Conservation (phyloP, 2,797 vertebrate genomes). For the Diceros bicornis region DNA sequence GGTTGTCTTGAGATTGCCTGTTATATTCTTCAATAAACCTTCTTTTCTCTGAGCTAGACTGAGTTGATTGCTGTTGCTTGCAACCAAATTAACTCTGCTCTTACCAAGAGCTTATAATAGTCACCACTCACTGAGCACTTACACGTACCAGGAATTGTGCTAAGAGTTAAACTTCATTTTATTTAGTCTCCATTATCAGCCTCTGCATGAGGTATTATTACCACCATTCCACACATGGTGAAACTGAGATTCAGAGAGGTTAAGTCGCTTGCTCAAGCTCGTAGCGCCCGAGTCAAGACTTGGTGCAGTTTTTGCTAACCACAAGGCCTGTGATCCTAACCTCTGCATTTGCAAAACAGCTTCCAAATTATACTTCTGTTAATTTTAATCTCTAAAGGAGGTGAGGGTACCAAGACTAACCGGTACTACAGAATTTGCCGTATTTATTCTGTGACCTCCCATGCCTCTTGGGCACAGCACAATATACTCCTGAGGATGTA, state of each 20-base stretch:
- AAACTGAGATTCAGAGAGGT: conserved; percentile 45
- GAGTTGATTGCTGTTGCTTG: not conserved
- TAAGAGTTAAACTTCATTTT: not conserved
- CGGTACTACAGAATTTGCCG: not conserved
- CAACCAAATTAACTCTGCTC: conserved; percentile 42
- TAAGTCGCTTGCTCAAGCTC: not conserved
- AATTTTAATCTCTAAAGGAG: conserved; percentile 23
- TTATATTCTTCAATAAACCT: conserved; percentile 17
- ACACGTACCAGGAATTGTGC: not conserved
- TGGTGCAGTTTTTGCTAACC: not conserved
- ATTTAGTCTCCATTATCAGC: not conserved
- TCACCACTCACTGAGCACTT: conserved; percentile 30
- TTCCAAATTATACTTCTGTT: not conserved
- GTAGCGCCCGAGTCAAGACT: not conserved
- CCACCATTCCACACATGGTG: not conserved
- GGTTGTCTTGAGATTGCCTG: not conserved
- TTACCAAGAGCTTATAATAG: not conserved
- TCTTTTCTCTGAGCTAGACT: conserved; percentile 38
- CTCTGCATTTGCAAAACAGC: not conserved
- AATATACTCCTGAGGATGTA: not conserved
- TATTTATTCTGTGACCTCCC: not conserved
- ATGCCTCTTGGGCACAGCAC: not conserved
- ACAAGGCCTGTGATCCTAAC: not conserved
- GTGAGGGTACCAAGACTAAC: not conserved
- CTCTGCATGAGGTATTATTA: not conserved